Percentiles rank a stretch among this genome's conserved stretches.
These are phyloP conservation scores for Pituophis catenifer DNA, from an alignment of 2,113 vertebrate species.

Conservation along the genomic window DNA sequence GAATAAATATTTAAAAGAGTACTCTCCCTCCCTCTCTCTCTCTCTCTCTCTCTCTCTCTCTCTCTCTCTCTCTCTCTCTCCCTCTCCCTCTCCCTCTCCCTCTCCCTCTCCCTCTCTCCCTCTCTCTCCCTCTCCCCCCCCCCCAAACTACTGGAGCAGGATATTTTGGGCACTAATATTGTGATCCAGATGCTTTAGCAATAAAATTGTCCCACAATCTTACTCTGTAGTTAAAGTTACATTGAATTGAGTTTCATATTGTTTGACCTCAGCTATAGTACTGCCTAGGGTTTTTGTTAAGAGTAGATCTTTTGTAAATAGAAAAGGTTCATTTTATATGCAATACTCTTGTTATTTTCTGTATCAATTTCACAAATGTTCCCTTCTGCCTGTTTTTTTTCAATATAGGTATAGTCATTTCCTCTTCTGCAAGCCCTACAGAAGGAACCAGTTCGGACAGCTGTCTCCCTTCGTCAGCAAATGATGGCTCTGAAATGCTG, in stretches of 20 bases:
- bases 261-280: neutral
- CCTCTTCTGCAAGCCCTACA: constrained; percentile 76
- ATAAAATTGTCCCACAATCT: neutral
- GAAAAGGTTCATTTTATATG: constrained; percentile 44
- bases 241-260: neutral
- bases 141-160: neutral
- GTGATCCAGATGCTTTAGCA: neutral
- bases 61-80: neutral
- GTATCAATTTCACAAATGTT: constrained; percentile 49
- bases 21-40: neutral
- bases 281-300: constrained; percentile 25
- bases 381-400: constrained; percentile 39
- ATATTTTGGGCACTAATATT: neutral
- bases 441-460: constrained; percentile 89
- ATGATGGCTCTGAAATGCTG: constrained; percentile 61
- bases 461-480: constrained; percentile 82
- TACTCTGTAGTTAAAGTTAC: neutral
- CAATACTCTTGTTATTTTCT: constrained; percentile 40
- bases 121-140: accelerated
- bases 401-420: constrained; percentile 81
- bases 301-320: constrained; percentile 31
- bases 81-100: too few relatives aligned
- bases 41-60: too few relatives aligned
- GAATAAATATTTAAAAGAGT: neutral
- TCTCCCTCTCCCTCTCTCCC: too few relatives aligned